Evolutionary conservation across 2,888 invertebrate species (phyloP), one percentile per base, ranked within the genome.

Genomic region (Caenorhabditis sulstoni): DNA sequence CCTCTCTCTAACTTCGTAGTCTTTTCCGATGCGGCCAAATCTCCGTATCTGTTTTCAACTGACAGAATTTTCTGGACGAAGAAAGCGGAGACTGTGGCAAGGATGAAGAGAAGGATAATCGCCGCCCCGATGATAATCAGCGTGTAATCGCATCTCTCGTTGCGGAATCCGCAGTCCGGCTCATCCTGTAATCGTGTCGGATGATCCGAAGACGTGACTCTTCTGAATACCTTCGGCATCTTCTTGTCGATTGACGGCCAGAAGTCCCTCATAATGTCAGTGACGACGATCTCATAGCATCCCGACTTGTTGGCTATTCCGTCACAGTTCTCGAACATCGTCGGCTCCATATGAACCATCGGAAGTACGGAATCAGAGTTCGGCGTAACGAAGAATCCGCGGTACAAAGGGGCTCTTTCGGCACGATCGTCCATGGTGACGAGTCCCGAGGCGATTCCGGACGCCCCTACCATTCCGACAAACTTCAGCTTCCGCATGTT

Each of bases 161-260:
- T 82, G 16, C 82, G 81, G 59, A 71, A 89, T 29, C 89, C 89
- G 49, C 89, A 89, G 52, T 79, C 71, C n/a, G 88, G 88, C 76
- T 88, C 88, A 66, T 88, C 88, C 71, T 67, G 44, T 47, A 57
- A 52, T 74, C 55, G 16, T 45, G 4, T 4, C 44, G 49, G 41
- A 47, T 57, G 22, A 23, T 18, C 41, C 52, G 29, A 11, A 20
- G 49, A 49, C 49, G 49, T 49, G 22, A 49, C 49, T 8, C 14
- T n/a, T n/a, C n/a, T n/a, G 22, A 3, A 12, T 16, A 76, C 78
- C 45, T 79, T 81, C 23, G 86, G 86, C 77, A 84, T 82, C 74
- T 79, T 58, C 18, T 79, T 58, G 47, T 86, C 85, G 2, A 80
- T 57, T 3, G 85, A 82, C 18, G 86, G 85, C 86, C 86, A 86